Conservation (phyloP, 2,113 vertebrate genomes). For the Fulica atra region DNA sequence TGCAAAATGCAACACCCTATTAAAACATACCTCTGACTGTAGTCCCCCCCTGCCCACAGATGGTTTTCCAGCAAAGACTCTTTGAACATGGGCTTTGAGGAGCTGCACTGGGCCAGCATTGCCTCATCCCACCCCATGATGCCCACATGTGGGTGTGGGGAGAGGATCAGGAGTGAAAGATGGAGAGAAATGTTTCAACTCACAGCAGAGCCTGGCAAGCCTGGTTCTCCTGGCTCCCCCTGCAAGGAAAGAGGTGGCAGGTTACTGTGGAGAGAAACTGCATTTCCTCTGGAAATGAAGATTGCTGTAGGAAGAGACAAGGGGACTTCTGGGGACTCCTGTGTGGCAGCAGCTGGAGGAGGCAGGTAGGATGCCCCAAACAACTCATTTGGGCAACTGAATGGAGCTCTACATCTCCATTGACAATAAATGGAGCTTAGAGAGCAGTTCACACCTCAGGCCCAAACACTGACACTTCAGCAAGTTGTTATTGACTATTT, state of each 20-base stretch:
- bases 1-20: not conserved
- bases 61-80: not conserved
- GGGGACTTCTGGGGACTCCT: not conserved
- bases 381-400: not conserved
- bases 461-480: not conserved
- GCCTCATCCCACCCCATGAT: not conserved
- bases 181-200: not conserved
- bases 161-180: not conserved
- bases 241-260: slow-evolving; percentile 19
- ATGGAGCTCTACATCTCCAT: accelerated
- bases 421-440: not conserved
- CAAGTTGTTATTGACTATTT: accelerated
- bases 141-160: not conserved
- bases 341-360: not conserved
- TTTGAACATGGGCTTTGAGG: accelerated
- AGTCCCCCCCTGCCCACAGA: accelerated
- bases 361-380: not conserved
- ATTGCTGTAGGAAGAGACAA: not conserved
- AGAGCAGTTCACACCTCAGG: not conserved
- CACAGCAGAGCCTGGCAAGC: slow-evolving; percentile 80
- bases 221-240: slow-evolving; percentile 86
- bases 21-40: not conserved
- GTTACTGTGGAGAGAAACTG: not conserved
- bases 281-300: not conserved
- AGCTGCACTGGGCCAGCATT: accelerated